Conservation (phyloP, 2,888 invertebrate genomes). For the Monopis laevigella region DNA sequence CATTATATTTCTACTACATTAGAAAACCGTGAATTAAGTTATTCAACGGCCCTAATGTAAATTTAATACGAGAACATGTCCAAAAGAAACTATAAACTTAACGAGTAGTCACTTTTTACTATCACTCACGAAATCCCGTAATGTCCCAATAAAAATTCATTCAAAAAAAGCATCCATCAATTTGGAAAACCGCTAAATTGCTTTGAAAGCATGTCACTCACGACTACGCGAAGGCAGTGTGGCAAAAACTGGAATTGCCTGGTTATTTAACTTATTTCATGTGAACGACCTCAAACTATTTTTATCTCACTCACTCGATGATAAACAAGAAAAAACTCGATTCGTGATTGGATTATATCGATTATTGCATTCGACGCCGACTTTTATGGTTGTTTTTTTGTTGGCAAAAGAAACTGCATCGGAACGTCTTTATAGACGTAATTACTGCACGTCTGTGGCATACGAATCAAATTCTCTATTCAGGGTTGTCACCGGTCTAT, state of each 20-base stretch:
- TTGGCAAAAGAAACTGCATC: background rate
- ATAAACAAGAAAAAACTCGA: slow-evolving; percentile 25
- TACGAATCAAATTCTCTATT: slow-evolving; percentile 1
- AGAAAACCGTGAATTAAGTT: too few species aligned
- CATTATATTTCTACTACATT: too few species aligned
- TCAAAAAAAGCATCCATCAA: slow-evolving; percentile 12
- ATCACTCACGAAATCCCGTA: too few species aligned
- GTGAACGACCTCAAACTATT: slow-evolving; percentile 39
- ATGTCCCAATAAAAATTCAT: too few species aligned
- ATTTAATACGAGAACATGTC: too few species aligned
- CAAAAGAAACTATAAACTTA: too few species aligned
- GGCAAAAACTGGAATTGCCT: slow-evolving; percentile 15
- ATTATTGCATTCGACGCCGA: slow-evolving; percentile 30
- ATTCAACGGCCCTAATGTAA: too few species aligned
- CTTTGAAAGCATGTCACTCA: slow-evolving; percentile 26
- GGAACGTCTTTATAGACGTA: slow-evolving; percentile 3
- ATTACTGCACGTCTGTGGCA: slow-evolving; percentile 1
- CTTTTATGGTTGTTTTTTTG: slow-evolving; percentile 6
- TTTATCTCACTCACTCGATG: slow-evolving; percentile 26
- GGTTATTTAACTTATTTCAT: slow-evolving; percentile 19
- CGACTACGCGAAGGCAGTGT: background rate
- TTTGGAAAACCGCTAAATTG: slow-evolving; percentile 15
- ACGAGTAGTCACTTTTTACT: too few species aligned
- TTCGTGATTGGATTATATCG: slow-evolving; percentile 40
- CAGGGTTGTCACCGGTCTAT: slow-evolving; percentile 9